Percentiles rank a stretch among this genome's conserved stretches.
Conservation (phyloP, 2,888 invertebrate genomes). For the Tenthredo scrophulariae region DNA sequence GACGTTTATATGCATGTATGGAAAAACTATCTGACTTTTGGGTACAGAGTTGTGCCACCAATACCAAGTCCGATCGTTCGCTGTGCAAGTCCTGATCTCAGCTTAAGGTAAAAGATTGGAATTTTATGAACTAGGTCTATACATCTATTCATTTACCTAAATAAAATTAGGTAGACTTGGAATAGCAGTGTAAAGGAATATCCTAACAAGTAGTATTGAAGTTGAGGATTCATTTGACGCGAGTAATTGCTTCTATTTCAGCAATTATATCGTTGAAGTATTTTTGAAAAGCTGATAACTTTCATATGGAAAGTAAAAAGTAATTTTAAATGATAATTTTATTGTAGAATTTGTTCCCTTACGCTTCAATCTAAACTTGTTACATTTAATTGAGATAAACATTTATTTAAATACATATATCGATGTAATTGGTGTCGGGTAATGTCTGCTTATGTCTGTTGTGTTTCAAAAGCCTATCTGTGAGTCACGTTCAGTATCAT, state of each 20-base stretch:
- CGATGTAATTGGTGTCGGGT: slow-evolving; percentile 73
- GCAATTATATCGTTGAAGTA: neutral
- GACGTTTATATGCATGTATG: slow-evolving; percentile 98
- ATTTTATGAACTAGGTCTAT: neutral
- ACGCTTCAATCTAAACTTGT: slow-evolving; percentile 28
- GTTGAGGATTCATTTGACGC: neutral
- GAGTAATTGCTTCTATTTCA: neutral
- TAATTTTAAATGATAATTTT: neutral
- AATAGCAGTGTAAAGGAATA: neutral
- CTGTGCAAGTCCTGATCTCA: slow-evolving; percentile 95
- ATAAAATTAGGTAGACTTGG: slow-evolving; percentile 1
- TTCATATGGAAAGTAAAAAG: neutral
- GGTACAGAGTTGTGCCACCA: slow-evolving; percentile 97
- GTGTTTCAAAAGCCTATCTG: slow-evolving; percentile 53
- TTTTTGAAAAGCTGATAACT: neutral
- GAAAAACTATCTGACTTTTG: slow-evolving; percentile 98
- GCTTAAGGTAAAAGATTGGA: slow-evolving; percentile 85
- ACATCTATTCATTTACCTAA: neutral
- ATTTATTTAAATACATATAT: slow-evolving; percentile 62
- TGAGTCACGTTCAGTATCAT: slow-evolving; percentile 14
- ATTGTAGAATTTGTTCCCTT: neutral
- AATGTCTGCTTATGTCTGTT: slow-evolving; percentile 70
- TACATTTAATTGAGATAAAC: slow-evolving; percentile 47
- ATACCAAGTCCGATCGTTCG: slow-evolving; percentile 92
- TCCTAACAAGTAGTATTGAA: slow-evolving; percentile 11